Conservation (phyloP, 2,797 vertebrate species). For the Euthynnus affinis region DNA sequence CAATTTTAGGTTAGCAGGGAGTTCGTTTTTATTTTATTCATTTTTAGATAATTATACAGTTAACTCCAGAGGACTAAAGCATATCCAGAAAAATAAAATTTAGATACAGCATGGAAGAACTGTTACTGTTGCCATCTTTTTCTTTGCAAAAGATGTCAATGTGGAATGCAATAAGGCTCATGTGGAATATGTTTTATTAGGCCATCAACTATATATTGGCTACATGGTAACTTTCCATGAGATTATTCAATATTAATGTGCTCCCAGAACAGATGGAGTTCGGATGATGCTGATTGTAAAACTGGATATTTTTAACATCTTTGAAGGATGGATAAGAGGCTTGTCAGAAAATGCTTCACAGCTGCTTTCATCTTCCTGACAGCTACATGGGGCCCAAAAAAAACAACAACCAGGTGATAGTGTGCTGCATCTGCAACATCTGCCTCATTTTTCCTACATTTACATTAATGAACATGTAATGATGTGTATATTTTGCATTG, state of each 20-base stretch:
- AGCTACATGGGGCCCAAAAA: conserved; percentile 44
- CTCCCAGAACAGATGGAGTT: conserved; percentile 36
- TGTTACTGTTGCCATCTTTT: background rate
- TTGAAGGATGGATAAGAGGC: conserved; percentile 55
- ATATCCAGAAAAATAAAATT: background rate
- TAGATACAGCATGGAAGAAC: background rate
- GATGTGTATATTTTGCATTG: too few relatives aligned
- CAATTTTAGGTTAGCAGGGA: background rate
- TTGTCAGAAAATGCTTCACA: conserved; percentile 32
- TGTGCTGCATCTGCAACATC: conserved; percentile 10
- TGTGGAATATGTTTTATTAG: background rate
- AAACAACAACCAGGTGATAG: conserved; percentile 12
- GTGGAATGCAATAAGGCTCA: too few relatives aligned
- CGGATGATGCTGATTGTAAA: conserved; percentile 41
- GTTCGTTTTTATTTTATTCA: background rate
- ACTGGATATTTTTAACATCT: conserved; percentile 60
- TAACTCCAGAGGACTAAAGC: background rate
- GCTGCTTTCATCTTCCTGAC: conserved; percentile 53
- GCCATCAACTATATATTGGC: conserved; percentile 2
- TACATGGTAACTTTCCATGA: conserved; percentile 24
- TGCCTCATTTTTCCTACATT: conserved; percentile 9
- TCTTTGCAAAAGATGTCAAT: conserved; percentile 9
- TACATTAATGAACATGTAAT: background rate
- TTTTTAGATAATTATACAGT: background rate
- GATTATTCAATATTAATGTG: conserved; percentile 49